phyloP scores from a whole-genome alignment of 2,797 vertebrate genomes.

The Clarias laeviceps region DNA sequence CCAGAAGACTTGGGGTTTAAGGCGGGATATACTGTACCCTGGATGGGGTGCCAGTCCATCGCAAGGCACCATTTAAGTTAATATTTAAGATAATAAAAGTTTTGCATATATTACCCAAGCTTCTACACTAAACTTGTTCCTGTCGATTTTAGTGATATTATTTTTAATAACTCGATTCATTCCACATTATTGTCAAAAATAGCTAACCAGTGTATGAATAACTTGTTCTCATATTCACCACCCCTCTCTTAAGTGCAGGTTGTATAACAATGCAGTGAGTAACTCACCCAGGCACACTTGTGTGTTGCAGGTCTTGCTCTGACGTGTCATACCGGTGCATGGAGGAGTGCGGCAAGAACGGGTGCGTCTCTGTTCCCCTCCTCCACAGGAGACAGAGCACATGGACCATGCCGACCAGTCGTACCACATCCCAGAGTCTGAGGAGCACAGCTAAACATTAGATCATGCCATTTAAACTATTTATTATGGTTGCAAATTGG shows the following conservation, averaged over 20 bases:
- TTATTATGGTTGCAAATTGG: not conserved
- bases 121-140: not conserved
- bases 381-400: conserved; percentile 86
- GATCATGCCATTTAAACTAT: not conserved
- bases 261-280: not conserved
- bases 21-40: too few relatives aligned
- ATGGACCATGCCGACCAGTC: conserved; percentile 80
- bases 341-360: conserved; percentile 70
- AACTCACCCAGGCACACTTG: conserved; percentile 88
- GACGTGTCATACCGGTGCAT: conserved; percentile 75
- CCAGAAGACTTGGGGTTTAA: too few relatives aligned
- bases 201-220: not conserved
- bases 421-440: conserved; percentile 72
- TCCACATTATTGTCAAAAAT: not conserved
- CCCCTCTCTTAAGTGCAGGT: not conserved
- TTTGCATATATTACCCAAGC: not conserved
- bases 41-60: too few relatives aligned
- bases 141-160: not conserved
- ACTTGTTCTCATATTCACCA: not conserved
- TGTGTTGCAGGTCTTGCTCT: conserved; percentile 84
- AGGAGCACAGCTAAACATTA: not conserved
- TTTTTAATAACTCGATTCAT: not conserved
- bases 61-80: not conserved
- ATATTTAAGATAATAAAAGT: not conserved
- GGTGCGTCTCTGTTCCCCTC: conserved; percentile 82